Evolutionary conservation across 1,140 invertebrate species (phyloP).

Genomic region (Pogonus chalceus): DNA sequence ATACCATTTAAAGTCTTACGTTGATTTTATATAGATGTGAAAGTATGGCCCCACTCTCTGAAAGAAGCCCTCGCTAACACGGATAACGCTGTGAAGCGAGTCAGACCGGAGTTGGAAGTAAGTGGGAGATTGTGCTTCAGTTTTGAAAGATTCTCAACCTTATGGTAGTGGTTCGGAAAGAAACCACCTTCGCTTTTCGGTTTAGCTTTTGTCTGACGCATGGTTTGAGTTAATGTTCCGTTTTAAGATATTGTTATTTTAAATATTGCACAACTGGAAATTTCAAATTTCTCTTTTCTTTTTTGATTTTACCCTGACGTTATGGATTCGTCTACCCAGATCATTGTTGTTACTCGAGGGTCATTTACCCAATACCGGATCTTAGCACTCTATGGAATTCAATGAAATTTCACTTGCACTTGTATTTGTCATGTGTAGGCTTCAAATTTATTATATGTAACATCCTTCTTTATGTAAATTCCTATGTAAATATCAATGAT

Average conservation of each 20-base stretch:
- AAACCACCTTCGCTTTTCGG: constrained; percentile 4
- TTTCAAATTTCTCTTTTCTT: not conserved
- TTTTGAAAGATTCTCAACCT: not conserved
- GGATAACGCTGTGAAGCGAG: not conserved
- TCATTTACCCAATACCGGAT: too few species aligned
- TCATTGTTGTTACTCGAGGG: too few species aligned
- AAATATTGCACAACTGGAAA: constrained; percentile 2
- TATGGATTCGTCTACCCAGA: too few species aligned
- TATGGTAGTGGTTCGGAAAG: not conserved
- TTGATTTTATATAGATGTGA: constrained; percentile 34
- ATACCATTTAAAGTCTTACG: constrained; percentile 31
- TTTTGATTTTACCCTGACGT: too few species aligned
- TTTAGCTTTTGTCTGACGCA: constrained; percentile 2
- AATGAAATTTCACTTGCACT: too few species aligned
- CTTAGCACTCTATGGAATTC: too few species aligned
- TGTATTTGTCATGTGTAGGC: too few species aligned
- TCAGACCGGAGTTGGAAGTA: not conserved
- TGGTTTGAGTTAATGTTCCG: not conserved
- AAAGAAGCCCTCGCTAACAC: constrained; percentile 4
- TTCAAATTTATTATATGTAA: too few species aligned
- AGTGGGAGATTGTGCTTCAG: not conserved
- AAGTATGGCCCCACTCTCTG: constrained; percentile 29
- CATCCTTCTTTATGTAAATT: too few species aligned
- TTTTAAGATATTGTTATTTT: not conserved
- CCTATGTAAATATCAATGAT: too few species aligned